Conservation (phyloP, 2,113 vertebrate species). For the Callopanchax toddi region DNA sequence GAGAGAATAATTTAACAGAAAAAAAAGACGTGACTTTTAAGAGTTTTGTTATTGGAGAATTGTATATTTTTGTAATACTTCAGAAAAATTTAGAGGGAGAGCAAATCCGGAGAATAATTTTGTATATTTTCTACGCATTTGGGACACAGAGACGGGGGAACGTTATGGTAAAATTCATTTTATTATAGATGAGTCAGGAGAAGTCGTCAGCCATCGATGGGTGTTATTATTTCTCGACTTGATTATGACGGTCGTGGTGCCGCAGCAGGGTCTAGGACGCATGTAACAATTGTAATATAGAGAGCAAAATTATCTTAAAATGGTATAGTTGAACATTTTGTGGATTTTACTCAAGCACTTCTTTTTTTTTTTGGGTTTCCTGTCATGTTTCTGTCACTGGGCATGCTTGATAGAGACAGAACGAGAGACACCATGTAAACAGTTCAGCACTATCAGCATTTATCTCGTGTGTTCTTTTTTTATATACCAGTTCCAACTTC, state of each 20-base stretch:
- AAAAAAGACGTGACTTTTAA: slow-evolving; percentile 75
- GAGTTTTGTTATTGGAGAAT: slow-evolving; percentile 82
- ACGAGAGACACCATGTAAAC: slow-evolving; percentile 37
- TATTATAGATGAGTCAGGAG: slow-evolving; percentile 59
- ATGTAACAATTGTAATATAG: slow-evolving; percentile 76
- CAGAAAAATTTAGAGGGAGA: slow-evolving; percentile 71
- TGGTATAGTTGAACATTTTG: slow-evolving; percentile 72
- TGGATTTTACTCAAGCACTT: slow-evolving; percentile 78
- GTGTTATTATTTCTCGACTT: slow-evolving; percentile 45
- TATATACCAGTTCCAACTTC: background rate
- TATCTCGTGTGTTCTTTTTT: slow-evolving; percentile 15
- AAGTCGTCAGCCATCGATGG: slow-evolving; percentile 62
- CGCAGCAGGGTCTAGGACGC: slow-evolving; percentile 53
- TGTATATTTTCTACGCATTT: slow-evolving; percentile 83
- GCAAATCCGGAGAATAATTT: slow-evolving; percentile 80
- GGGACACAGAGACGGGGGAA: slow-evolving; percentile 47
- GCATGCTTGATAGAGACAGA: slow-evolving; percentile 41
- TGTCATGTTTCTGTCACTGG: slow-evolving; percentile 61
- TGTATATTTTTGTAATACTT: slow-evolving; percentile 86
- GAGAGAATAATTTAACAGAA: slow-evolving; percentile 75
- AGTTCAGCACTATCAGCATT: slow-evolving; percentile 37
- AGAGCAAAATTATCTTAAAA: slow-evolving; percentile 74
- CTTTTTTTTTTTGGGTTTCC: slow-evolving; percentile 64
- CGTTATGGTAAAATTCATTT: slow-evolving; percentile 56
- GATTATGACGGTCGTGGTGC: slow-evolving; percentile 40